These are phyloP conservation scores for Lysandra coridon DNA, from an alignment of 2,888 invertebrate species.

Conservation along the genomic window DNA sequence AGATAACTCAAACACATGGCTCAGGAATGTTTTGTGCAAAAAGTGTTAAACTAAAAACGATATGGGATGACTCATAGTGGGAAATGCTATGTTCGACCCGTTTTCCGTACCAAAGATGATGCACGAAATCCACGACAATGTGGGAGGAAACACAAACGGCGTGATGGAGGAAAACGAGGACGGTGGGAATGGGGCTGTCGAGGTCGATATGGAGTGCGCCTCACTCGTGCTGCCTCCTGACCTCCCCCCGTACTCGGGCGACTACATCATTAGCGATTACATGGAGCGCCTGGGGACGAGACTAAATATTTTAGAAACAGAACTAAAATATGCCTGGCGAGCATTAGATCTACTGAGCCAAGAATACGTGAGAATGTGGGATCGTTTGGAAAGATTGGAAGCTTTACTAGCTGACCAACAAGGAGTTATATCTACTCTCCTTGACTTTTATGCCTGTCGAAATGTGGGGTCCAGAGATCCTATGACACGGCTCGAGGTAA, in stretches of 20 bases:
- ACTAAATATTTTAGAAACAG: constrained; percentile 92
- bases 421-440: constrained; percentile 92
- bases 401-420: constrained; percentile 93
- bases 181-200: constrained; percentile 77
- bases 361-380: constrained; percentile 97
- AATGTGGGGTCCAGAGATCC: constrained; percentile 76
- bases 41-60: constrained; percentile 73
- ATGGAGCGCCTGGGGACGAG: constrained; percentile 94
- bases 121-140: constrained; percentile 79
- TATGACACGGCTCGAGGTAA: constrained; percentile 79
- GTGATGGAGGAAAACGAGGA: constrained; percentile 79
- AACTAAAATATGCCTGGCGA: constrained; percentile 95
- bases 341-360: constrained; percentile 93
- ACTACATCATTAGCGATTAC: constrained; percentile 92
- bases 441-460: constrained; percentile 86
- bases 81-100: constrained; percentile 72
- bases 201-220: constrained; percentile 76
- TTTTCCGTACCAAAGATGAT: constrained; percentile 76
- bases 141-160: constrained; percentile 72
- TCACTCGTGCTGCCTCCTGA: constrained; percentile 79
- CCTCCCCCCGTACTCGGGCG: constrained; percentile 80
- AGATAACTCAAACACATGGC: constrained; percentile 49
- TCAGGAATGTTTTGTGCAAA: constrained; percentile 60
- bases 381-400: constrained; percentile 92
- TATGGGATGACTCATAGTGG: constrained; percentile 80